phyloP scores from a whole-genome alignment of 1,140 invertebrate species.

The Brachystomella parvula region DNA sequence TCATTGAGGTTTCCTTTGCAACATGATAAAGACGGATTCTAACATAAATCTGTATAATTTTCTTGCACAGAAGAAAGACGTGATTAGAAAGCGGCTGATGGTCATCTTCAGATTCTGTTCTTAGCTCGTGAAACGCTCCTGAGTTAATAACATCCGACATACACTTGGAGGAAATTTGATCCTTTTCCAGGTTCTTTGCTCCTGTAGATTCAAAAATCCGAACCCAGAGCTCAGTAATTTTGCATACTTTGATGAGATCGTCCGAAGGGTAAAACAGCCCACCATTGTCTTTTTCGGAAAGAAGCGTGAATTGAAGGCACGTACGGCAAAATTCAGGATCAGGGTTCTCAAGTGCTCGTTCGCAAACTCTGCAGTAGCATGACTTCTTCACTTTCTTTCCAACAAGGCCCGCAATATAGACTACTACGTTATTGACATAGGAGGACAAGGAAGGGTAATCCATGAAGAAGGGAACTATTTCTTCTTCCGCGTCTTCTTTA shows the following conservation, averaged over 20 bases:
- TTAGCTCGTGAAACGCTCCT: neutral
- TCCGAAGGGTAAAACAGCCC: slow-evolving; percentile 7
- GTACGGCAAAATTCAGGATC: neutral
- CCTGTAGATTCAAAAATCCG: neutral
- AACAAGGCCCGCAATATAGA: slow-evolving; percentile 37
- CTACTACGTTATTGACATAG: slow-evolving; percentile 39
- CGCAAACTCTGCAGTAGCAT: neutral
- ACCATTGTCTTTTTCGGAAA: slow-evolving; percentile 7
- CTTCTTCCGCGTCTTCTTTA: neutral
- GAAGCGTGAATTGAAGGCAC: neutral
- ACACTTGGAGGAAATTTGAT: neutral
- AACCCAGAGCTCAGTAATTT: neutral
- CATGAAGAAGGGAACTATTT: neutral
- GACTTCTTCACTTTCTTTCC: neutral
- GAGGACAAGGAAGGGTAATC: slow-evolving; percentile 39
- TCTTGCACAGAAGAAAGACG: neutral
- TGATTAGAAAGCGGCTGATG: neutral
- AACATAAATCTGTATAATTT: neutral
- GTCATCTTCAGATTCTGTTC: neutral
- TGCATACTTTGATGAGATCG: slow-evolving; percentile 3
- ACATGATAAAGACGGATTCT: neutral
- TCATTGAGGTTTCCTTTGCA: neutral
- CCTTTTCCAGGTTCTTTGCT: neutral
- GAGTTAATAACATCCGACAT: neutral
- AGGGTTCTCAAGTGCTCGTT: neutral